Evolutionary conservation across 2,797 vertebrate species (phyloP), one percentile per base, ranked within the genome.

Genomic region (Scarus forsteni): DNA sequence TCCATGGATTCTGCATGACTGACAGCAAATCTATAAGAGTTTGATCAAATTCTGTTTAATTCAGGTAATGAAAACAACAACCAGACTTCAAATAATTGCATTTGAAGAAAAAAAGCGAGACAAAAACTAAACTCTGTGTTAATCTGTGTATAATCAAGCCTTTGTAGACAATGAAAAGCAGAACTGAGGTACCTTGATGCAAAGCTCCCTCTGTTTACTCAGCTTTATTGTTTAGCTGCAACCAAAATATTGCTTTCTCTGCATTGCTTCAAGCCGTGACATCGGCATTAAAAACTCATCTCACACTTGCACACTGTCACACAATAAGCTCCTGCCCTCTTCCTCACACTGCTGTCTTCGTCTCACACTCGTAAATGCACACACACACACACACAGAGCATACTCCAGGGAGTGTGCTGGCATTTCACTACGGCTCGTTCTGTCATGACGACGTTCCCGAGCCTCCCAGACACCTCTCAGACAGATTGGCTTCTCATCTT

Each of bases 401-500:
- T 59, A 81, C 81, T 83, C 80, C 46, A 46, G 88, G 87, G 85
- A 89, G 68, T 67, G 76, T 72, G 79, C 61, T 85, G 83, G 80
- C 85, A 84, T 91, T 87, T 87, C 67, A 75, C 81, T 82, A 51
- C 84, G 78, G 87, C 85, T 87, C 81, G 85, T 89, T 89, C 86
- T 83, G 81, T 86, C 87, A 77, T 80, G 84, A 80, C 35, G 57
- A 38, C 45, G 55, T 84, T 81, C 61, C 60, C 14, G 67, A 81
- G 85, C 69, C 79, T 89, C 85, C 82, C 85, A 90, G 85, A 90
- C 90, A 88, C 89, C 90, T 90, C 79, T 92, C 89, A 90, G 88
- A 90, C 88, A 89, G 91, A 92, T 91, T 92, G 89, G 87, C 89
- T 90, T 80, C 88, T 92, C 86, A 82, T 91, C 88, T 90, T 87